phyloP scores from a whole-genome alignment of 2,113 vertebrate genomes.

The Amazona guildingii region DNA sequence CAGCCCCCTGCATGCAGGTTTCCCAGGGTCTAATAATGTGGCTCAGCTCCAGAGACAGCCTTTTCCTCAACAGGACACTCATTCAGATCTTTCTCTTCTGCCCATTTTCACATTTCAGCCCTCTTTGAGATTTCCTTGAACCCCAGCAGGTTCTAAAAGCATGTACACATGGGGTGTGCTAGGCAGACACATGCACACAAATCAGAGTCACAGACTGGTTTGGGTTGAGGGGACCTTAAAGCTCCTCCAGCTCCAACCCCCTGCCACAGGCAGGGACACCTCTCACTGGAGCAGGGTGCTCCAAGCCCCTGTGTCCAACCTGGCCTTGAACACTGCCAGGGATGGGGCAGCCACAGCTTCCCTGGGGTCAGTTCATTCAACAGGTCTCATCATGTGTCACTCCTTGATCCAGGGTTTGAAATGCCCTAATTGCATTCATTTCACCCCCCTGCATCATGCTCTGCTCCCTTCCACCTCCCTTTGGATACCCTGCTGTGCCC shows the following conservation, averaged over 20 bases:
- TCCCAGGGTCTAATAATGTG: not conserved
- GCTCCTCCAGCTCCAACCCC: not conserved
- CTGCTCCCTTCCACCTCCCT: not conserved
- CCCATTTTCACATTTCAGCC: not conserved
- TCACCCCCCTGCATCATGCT: not conserved
- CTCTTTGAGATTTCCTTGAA: not conserved
- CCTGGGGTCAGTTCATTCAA: not conserved
- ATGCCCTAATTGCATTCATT: not conserved
- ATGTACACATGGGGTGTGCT: accelerated
- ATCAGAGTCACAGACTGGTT: not conserved
- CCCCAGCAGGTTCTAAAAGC: not conserved
- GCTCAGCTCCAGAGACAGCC: not conserved
- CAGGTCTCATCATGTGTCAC: not conserved
- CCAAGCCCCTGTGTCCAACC: not conserved
- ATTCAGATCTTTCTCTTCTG: not conserved
- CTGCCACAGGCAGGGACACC: not conserved
- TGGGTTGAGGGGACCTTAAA: not conserved
- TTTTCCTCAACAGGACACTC: not conserved
- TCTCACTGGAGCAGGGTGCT: not conserved
- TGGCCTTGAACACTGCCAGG: not conserved
- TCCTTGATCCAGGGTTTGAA: not conserved
- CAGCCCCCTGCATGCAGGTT: not conserved
- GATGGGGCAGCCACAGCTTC: not conserved
- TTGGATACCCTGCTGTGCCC: not conserved
- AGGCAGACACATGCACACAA: not conserved